Percentiles rank a stretch among this genome's conserved stretches.
Evolutionary conservation across 2,113 vertebrate genomes (phyloP).

Genomic region (Tetrax tetrax): DNA sequence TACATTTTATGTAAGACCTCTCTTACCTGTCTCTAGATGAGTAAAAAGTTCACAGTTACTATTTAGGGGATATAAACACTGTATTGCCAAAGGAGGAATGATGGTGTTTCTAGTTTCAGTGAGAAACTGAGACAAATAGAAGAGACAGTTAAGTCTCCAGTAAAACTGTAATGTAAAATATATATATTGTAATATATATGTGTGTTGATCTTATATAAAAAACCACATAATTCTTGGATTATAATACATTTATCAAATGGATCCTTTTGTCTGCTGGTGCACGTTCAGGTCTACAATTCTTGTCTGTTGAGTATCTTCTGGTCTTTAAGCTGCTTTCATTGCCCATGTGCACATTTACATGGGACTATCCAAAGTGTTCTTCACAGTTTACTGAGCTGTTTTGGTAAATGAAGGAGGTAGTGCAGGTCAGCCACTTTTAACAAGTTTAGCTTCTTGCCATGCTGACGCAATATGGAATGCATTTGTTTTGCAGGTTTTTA

Average conservation of each 20-base stretch:
- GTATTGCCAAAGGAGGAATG: background rate
- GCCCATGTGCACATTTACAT: accelerated
- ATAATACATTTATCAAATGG: background rate
- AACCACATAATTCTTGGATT: background rate
- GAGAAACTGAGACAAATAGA: background rate
- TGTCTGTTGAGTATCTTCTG: background rate
- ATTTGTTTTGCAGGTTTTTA: background rate
- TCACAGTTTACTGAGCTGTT: background rate
- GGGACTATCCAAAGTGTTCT: background rate
- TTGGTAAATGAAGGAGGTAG: background rate
- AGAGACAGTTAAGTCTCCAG: background rate
- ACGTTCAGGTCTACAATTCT: background rate
- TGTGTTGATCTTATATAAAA: background rate
- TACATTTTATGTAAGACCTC: background rate
- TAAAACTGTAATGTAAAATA: background rate
- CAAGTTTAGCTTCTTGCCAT: background rate
- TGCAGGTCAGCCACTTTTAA: background rate
- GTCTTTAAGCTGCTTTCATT: background rate
- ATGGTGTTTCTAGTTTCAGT: background rate
- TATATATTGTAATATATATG: too few species aligned
- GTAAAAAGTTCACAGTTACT: background rate
- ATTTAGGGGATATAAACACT: background rate
- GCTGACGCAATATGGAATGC: background rate
- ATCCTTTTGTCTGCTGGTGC: background rate
- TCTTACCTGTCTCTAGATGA: background rate